phyloP scores from a whole-genome alignment of 2,113 vertebrate species.

The Hypanus sabinus region DNA sequence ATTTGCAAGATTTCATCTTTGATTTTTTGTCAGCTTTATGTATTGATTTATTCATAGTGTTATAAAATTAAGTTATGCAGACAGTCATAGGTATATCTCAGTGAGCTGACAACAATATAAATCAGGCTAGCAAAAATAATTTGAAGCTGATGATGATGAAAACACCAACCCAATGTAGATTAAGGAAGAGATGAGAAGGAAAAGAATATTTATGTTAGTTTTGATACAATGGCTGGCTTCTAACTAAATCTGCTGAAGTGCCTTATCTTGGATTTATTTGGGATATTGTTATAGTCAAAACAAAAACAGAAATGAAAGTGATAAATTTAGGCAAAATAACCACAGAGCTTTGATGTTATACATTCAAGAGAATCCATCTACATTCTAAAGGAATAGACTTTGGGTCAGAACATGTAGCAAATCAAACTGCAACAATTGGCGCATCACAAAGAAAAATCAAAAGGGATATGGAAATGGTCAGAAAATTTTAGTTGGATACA shows the following conservation, averaged over 20 bases:
- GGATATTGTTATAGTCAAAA: background rate
- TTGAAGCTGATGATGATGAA: background rate
- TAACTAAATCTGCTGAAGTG: background rate
- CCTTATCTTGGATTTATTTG: background rate
- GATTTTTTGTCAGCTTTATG: background rate
- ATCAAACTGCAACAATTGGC: background rate
- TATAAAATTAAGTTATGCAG: background rate
- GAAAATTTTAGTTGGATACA: background rate
- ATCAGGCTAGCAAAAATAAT: constrained; percentile 13
- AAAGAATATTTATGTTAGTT: background rate
- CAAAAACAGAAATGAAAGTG: background rate
- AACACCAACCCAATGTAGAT: background rate
- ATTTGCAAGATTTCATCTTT: background rate
- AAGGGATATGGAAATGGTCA: background rate
- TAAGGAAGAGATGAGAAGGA: background rate
- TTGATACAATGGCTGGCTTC: background rate
- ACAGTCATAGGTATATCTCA: background rate
- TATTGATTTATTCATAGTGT: background rate
- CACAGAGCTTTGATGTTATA: background rate
- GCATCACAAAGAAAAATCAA: background rate
- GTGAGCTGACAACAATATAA: background rate
- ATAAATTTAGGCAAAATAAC: background rate
- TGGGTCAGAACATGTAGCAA: background rate
- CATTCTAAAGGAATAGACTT: background rate
- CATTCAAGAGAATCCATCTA: background rate